phyloP scores from a whole-genome alignment of 1,140 invertebrate genomes.

The Tribolium castaneum region DNA sequence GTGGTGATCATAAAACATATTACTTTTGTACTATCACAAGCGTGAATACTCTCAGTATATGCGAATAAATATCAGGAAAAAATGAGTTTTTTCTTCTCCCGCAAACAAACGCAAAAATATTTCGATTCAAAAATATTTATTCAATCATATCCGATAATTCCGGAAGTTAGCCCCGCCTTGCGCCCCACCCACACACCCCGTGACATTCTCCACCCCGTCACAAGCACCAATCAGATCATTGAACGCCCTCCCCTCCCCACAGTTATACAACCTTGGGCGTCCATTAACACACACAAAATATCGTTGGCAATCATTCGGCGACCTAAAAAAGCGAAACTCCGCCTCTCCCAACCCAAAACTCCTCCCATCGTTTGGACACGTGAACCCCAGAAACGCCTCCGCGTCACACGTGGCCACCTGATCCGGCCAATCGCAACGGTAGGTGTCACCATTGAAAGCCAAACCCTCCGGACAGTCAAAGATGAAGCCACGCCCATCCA shows the following conservation, averaged over 20 bases:
- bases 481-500: conserved; percentile 71
- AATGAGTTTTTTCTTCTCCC: too few species aligned
- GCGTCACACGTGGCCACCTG: conserved; percentile 80
- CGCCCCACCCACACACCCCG: conserved; percentile 70
- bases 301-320: conserved; percentile 76
- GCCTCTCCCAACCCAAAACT: conserved; percentile 65
- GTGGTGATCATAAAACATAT: conserved; percentile 49
- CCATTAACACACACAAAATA: conserved; percentile 86
- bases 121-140: too few species aligned
- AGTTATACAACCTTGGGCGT: conserved; percentile 76
- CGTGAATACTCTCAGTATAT: conserved; percentile 45
- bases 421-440: conserved; percentile 90
- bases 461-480: conserved; percentile 78
- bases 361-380: conserved; percentile 69
- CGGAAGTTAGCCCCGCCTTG: too few species aligned
- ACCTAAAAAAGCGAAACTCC: conserved; percentile 70
- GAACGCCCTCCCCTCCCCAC: conserved; percentile 82
- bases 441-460: conserved; percentile 81
- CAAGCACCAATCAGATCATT: conserved; percentile 81
- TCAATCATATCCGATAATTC: too few species aligned
- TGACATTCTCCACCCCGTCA: conserved; percentile 81
- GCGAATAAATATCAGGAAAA: background rate
- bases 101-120: too few species aligned
- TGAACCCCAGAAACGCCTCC: conserved; percentile 78
- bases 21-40: conserved; percentile 46